A percentile compares a stretch with the other conserved stretches of the same genome.
phyloP scores from a whole-genome alignment of 2,888 invertebrate genomes.

The Meteorus colon region DNA sequence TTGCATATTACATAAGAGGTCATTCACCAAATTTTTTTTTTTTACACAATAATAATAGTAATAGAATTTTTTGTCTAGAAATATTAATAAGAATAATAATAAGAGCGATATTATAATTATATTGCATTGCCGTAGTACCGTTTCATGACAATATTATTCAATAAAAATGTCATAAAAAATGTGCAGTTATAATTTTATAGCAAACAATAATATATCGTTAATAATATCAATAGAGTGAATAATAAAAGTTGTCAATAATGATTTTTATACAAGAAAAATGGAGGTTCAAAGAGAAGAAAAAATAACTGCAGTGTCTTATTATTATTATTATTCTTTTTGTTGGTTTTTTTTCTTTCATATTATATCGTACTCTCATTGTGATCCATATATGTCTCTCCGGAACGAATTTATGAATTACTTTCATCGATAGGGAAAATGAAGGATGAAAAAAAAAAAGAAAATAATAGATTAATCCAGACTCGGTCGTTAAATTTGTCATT shows the following conservation, averaged over 20 bases:
- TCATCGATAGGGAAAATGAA: neutral
- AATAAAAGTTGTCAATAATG: constrained; percentile 42
- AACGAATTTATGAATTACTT: constrained; percentile 3
- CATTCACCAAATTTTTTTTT: constrained; percentile 38
- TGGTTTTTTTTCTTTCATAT: constrained; percentile 12
- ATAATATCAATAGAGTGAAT: constrained; percentile 46
- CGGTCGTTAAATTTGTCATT: neutral
- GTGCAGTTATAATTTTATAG: constrained; percentile 42
- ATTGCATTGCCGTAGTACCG: constrained; percentile 34
- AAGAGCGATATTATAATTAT: constrained; percentile 32
- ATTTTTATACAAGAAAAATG: constrained; percentile 44
- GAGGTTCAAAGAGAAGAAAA: neutral
- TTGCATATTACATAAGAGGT: constrained; percentile 67
- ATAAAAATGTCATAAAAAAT: constrained; percentile 42
- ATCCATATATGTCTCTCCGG: neutral
- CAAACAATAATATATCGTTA: constrained; percentile 46
- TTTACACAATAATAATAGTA: constrained; percentile 57
- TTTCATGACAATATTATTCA: constrained; percentile 47
- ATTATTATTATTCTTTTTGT: constrained; percentile 4
- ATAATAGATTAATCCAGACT: constrained; percentile 10
- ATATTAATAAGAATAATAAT: constrained; percentile 48
- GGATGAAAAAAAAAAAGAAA: neutral
- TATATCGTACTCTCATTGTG: constrained; percentile 18
- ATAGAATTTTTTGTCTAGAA: constrained; percentile 41
- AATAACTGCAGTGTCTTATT: neutral